Evolutionary conservation across 2,113 vertebrate genomes (phyloP), one percentile per base, ranked within the genome.

Genomic region (Heterotilapia buettikoferi): DNA sequence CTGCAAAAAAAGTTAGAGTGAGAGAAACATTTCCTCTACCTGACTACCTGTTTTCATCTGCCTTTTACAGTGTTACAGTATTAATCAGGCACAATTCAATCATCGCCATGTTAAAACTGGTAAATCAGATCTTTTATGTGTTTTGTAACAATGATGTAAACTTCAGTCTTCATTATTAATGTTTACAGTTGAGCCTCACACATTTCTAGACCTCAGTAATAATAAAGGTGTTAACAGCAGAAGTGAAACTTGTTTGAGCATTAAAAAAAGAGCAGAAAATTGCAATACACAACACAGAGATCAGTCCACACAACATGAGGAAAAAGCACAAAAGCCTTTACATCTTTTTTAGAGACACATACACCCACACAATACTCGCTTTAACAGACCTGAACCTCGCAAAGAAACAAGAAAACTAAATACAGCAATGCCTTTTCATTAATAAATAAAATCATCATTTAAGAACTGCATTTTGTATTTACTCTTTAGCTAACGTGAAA

Each of bases 281-380:
- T 26, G 4, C 7, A 57, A 57, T 29, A 57, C 24, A 59, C 12
- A 8, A 29, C 13, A 29, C 56, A 59, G 7, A 29, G 56, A 59
- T 31, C 24, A 29, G 56, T 29, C 26, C 26, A 56, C 21, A 56
- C 54, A 26, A 24, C 21, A 31, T 18, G 26, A 18, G 7, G 14
- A 31, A 31, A 29, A 16, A 29, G 54, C 54, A 57, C 54, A 57
- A 26, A 57, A 57, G 21, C 21, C 11, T 57, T 24, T 26, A 24
- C 21, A 24, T 56, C 3, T 26, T 13, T 56, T 21, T 56, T 24
- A 56, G 43, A 13, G 24, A 26, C 24, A 59, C 9, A 59, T 29
- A 57, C 13, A 29, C 11, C 50, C 1, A 53, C 50, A 53, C 56
- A 29, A 0, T 29, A 29, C 56, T 59, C 7, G 1, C 56, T 59